A percentile compares a stretch with the other conserved stretches of the same genome.
These are phyloP conservation scores for Microctonus aethiopoides DNA, from an alignment of 2,888 invertebrate genomes.

Conservation along the genomic window DNA sequence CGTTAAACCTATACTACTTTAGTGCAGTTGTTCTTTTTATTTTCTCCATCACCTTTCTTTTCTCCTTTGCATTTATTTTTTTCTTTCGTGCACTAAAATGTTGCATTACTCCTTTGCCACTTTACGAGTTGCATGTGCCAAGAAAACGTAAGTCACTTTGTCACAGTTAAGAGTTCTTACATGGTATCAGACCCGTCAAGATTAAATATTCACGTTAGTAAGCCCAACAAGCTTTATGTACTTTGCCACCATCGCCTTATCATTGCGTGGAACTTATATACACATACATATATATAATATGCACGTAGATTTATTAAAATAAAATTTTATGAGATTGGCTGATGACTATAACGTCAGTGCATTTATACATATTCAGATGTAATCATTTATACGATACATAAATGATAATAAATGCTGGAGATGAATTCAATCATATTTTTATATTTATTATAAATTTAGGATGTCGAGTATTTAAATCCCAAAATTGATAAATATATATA, in stretches of 20 bases:
- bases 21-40: neutral
- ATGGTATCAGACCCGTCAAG: conserved; percentile 15
- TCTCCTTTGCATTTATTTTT: neutral
- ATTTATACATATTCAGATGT: too few relatives aligned
- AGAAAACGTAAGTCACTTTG: conserved; percentile 24
- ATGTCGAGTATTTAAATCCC: too few relatives aligned
- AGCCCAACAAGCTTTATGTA: conserved; percentile 14
- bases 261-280: conserved; percentile 14
- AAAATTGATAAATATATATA: too few relatives aligned
- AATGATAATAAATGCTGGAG: too few relatives aligned
- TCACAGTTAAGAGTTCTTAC: conserved; percentile 29
- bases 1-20: neutral
- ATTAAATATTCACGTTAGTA: conserved; percentile 26
- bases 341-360: too few relatives aligned
- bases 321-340: too few relatives aligned
- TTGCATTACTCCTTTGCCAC: neutral
- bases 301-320: too few relatives aligned
- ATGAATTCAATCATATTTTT: too few relatives aligned
- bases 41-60: neutral
- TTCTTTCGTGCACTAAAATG: neutral
- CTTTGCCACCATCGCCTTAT: conserved; percentile 13
- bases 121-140: conserved; percentile 26
- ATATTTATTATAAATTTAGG: too few relatives aligned
- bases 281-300: neutral
- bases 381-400: too few relatives aligned